These are phyloP conservation scores for Polylopha cassiicola DNA, from an alignment of 2,888 invertebrate species.

Conservation along the genomic window DNA sequence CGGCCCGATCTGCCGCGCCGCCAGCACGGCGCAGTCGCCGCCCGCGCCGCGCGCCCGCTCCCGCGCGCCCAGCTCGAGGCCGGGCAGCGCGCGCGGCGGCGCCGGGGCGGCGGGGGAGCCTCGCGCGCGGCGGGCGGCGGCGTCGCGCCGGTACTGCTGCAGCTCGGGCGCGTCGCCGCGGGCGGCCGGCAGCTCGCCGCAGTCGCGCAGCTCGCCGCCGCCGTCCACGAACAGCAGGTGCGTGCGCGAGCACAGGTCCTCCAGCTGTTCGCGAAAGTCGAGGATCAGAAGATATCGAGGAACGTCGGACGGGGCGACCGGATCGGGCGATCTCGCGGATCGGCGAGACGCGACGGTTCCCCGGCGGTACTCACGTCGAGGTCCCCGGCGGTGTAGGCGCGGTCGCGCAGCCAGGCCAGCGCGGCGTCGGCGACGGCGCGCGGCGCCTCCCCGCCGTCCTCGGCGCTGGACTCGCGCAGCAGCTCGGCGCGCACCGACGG, in stretches of 20 bases:
- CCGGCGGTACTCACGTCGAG: conserved; percentile 31
- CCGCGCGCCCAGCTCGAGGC: conserved; percentile 30
- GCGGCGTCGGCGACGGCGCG: conserved; percentile 80
- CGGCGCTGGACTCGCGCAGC: conserved; percentile 83
- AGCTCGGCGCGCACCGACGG: conserved; percentile 81
- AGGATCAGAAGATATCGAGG: background rate
- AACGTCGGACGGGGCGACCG: background rate
- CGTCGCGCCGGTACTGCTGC: conserved; percentile 83
- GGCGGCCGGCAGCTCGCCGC: conserved; percentile 82
- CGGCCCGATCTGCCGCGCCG: conserved; percentile 26
- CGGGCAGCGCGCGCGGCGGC: conserved; percentile 82
- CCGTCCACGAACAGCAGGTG: conserved; percentile 86
- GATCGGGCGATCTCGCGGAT: background rate
- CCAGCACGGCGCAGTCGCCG: conserved; percentile 26
- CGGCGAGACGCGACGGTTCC: background rate
- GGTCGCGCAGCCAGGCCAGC: conserved; percentile 78
- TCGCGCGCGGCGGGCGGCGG: conserved; percentile 27
- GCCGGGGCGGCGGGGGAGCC: conserved; percentile 65
- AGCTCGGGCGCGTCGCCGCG: conserved; percentile 85
- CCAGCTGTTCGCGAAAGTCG: conserved; percentile 32
- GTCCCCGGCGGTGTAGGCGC: conserved; percentile 28
- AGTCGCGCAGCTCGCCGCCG: conserved; percentile 87
- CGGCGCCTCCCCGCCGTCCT: conserved; percentile 77
- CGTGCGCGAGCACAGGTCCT: conserved; percentile 79
- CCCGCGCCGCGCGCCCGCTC: conserved; percentile 24